These are phyloP conservation scores for Netelia melanura DNA, from an alignment of 2,888 invertebrate species.

Conservation along the genomic window DNA sequence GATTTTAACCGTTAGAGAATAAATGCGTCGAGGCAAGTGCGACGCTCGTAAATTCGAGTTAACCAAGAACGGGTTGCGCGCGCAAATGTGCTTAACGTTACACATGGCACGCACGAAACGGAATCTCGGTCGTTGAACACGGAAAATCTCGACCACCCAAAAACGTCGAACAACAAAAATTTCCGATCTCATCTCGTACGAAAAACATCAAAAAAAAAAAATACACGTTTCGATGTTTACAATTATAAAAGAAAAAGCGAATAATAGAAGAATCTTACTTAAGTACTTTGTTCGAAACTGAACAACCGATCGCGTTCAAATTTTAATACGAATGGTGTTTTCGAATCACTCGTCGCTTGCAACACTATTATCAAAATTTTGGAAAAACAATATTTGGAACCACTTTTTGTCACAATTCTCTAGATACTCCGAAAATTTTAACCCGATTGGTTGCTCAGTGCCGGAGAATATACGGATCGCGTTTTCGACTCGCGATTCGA, in stretches of 20 bases:
- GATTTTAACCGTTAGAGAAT: not conserved
- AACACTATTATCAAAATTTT: no score
- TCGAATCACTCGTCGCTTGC: no score
- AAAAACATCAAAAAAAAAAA: not conserved
- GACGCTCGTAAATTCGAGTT: not conserved
- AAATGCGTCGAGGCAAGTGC: not conserved
- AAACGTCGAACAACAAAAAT: not conserved
- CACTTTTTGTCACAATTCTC: no score
- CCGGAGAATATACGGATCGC: no score
- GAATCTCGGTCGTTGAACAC: slow-evolving; percentile 46
- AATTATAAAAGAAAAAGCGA: not conserved
- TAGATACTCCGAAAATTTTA: no score
- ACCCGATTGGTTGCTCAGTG: no score
- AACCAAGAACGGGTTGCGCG: not conserved
- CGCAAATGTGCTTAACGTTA: not conserved
- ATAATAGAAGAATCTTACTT: not conserved
- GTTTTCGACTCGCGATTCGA: no score
- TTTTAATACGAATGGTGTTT: no score
- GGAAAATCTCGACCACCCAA: slow-evolving; percentile 51
- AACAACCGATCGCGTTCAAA: no score
- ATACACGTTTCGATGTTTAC: no score
- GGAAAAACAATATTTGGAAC: no score
- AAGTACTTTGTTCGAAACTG: not conserved
- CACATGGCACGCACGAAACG: not conserved
- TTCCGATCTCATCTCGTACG: not conserved